phyloP scores from a whole-genome alignment of 1,140 invertebrate genomes.

The Akabosia matsudoensis region DNA sequence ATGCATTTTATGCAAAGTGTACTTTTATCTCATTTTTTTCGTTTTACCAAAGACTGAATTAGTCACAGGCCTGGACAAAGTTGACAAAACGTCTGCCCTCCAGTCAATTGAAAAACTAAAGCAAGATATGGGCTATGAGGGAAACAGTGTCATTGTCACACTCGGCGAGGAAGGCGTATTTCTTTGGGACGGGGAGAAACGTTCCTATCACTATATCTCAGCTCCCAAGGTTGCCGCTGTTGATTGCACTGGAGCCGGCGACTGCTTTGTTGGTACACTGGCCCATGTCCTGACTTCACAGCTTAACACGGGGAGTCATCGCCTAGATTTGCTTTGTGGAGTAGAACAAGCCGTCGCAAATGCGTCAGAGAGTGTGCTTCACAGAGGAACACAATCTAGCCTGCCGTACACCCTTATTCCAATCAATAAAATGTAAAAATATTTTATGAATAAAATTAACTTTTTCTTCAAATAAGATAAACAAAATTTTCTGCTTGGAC shows the following conservation, averaged over 20 bases:
- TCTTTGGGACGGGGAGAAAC: slow-evolving; percentile 57
- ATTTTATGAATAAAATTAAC: not conserved
- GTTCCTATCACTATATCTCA: slow-evolving; percentile 57
- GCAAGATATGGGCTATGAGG: slow-evolving; percentile 64
- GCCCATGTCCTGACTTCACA: slow-evolving; percentile 71
- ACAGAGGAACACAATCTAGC: slow-evolving; percentile 79
- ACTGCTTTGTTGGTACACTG: slow-evolving; percentile 87
- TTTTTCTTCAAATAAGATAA: not conserved
- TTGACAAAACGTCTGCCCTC: slow-evolving; percentile 53
- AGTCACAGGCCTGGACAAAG: slow-evolving; percentile 60
- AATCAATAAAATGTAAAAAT: too few species aligned
- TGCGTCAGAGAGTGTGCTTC: slow-evolving; percentile 58
- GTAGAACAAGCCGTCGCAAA: slow-evolving; percentile 36
- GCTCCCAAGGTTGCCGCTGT: slow-evolving; percentile 66
- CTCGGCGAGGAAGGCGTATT: slow-evolving; percentile 71
- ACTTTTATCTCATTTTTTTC: too few species aligned
- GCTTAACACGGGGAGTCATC: slow-evolving; percentile 28
- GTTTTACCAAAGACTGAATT: slow-evolving; percentile 71
- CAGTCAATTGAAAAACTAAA: slow-evolving; percentile 61
- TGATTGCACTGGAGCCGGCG: slow-evolving; percentile 84
- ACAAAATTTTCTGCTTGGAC: too few species aligned
- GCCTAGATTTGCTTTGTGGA: slow-evolving; percentile 27
- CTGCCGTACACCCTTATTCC: slow-evolving; percentile 56
- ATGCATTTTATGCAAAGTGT: too few species aligned
- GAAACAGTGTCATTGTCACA: slow-evolving; percentile 72